Base-by-base conservation (phyloP, 2,113 vertebrate species). In the Piaya cayana region DNA sequence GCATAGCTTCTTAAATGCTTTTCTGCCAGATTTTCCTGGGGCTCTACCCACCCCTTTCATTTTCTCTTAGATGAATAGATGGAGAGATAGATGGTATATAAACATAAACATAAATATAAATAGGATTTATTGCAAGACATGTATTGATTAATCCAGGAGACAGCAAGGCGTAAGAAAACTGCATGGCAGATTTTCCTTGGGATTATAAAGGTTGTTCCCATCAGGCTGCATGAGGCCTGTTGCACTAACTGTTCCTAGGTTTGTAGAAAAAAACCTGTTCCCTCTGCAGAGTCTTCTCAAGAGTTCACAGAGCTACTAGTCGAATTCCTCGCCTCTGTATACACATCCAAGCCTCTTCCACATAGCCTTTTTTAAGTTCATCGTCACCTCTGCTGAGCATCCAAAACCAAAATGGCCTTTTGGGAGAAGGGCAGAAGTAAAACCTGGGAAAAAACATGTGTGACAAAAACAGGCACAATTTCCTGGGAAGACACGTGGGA, bases 401-500 rank as follows among this genome's bases (percentile, higher is more conserved):
- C 49, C 32, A 69, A 81, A 83, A 37, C 13, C 42, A 26, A 59
- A 78, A 45, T 9, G 14, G 67, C 29, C 56, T 2, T 1, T n/a
- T 20, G 18, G 30, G 12, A 2, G 32, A 12, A 49, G 9, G 60
- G 26, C 27, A 32, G 16, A n/a, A 84, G 21, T 36, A 34, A 55
- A 43, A 59, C 16, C 27, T 70, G 56, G 0, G 26, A 19, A 19
- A 78, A 90, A 17, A 9, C 9, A 21, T 6, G 26, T 21, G 26
- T 12, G 42, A 12, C 59, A 77, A 78, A 62, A 47, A n/a, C 20
- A 68, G 29, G 59, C 29, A 55, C 36, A 58, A 23, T 82, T 62
- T 78, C 53, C 36, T 2, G 0, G 36, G n/a, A 74, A 79, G 47
- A 20, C 0, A 0, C 34, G 39, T 2, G 2, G 27, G 39, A 34